A percentile compares a stretch with the other conserved stretches of the same genome.
phyloP scores from a whole-genome alignment of 2,797 vertebrate genomes.

The Propithecus perrieri region DNA sequence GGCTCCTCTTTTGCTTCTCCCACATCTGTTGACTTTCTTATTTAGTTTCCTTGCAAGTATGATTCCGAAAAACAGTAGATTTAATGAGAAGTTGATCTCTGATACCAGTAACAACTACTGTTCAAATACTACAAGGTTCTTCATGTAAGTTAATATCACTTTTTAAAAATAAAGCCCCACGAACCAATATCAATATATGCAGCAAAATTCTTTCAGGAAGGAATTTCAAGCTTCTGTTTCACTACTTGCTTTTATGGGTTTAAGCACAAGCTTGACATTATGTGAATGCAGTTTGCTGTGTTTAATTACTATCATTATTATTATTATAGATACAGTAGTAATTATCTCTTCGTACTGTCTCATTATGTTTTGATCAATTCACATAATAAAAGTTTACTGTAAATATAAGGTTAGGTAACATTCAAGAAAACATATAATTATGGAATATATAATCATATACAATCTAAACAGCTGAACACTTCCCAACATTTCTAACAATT shows the following conservation, averaged over 20 bases:
- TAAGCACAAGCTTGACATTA: constrained; percentile 79
- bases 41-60: not conserved
- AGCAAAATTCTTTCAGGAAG: constrained; percentile 19
- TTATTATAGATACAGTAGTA: constrained; percentile 86
- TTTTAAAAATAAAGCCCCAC: constrained; percentile 50
- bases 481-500: constrained; percentile 81
- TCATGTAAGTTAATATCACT: not conserved
- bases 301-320: constrained; percentile 88
- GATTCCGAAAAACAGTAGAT: not conserved
- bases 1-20: not conserved
- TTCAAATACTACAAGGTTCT: not conserved
- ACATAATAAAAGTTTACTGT: constrained; percentile 87
- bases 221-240: constrained; percentile 69
- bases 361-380: constrained; percentile 88
- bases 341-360: constrained; percentile 88
- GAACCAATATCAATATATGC: not conserved
- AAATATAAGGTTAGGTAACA: constrained; percentile 88
- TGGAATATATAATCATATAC: constrained; percentile 86
- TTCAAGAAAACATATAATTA: constrained; percentile 88
- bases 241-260: constrained; percentile 77
- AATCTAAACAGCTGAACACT: constrained; percentile 80
- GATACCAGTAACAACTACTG: not conserved
- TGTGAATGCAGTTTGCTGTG: constrained; percentile 82
- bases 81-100: not conserved
- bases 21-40: not conserved